Evolutionary conservation across 1,140 invertebrate genomes (phyloP), one percentile per base, ranked within the genome.

Genomic region (Drosophila baimaii): DNA sequence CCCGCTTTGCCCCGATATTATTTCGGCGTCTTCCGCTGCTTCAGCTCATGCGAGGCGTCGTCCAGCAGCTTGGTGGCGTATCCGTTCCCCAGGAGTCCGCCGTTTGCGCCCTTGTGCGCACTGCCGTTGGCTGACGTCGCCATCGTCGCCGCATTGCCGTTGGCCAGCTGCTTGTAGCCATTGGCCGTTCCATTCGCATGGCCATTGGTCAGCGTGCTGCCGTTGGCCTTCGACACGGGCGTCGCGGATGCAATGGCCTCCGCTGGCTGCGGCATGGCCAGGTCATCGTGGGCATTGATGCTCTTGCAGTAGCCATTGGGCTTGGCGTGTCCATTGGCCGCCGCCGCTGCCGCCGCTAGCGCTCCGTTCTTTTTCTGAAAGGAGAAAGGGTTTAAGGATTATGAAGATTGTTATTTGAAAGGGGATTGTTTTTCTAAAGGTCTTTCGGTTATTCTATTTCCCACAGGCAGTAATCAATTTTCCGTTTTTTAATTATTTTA

Each of bases 1-100:
- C 64, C 77, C 74, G 71, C 71, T 63, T 77, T 89, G 37, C 49
- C 54, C 85, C 81, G 71, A 85, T 91, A 90, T 91, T 88, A 90
- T 91, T 91, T 90, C 43, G 83, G 83, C 72, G 82, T 77, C 77
- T 91, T 91, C 49, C 90, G 73, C 66, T 91, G 90, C 35, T 79
- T 91, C 72, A 91, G 83, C 74, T 91, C 81, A 55, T 86, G 76
- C 23, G 84, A 69, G 43, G 81, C 83, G 35, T 86, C 83, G 64
- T 86, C 83, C 51, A 86, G 68, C 33, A 85, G 55, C 54, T 77
- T 84, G 41, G 73, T 78, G 80, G 68, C 79, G 37, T 91, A 78
- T 6, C 76, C 76, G 55, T 78, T 78, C 33, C 46, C 41, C 41
- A 77, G 41, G 25, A 78, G 58, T 0, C 35, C 39, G 3, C 76